Base-by-base conservation (phyloP, 2,113 vertebrate genomes). In the Herpailurus yagouaroundi region DNA sequence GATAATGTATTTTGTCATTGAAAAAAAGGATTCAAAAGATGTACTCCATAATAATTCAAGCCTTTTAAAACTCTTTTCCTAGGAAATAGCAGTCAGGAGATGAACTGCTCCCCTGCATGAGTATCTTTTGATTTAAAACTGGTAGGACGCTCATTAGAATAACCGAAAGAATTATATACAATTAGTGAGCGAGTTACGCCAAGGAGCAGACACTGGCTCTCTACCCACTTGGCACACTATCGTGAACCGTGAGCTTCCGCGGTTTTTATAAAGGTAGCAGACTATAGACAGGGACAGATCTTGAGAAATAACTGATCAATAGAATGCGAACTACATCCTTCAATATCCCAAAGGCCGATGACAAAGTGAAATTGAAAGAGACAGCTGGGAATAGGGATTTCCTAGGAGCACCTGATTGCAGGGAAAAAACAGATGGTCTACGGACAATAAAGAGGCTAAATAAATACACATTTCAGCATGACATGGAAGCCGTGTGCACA, bases 101-200 rank as follows among this genome's bases (percentile, higher is more conserved):
- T 4, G n/a, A 88, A 41, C 41, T 73, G 33, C 16, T 76, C 52
- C 63, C 85, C 31, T 48, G 66, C 33, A 81, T 52, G 66, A 92
- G 19, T 52, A 63, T 57, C 69, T 71, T 83, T 81, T 87, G 74
- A 80, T 82, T 92, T 76, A 92, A 94, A 95, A 76, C 5, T 3
- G 19, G 45, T 50, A 76, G 76, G 92, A 90, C 21, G 74, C 21
- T 93, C 77, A 76, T 89, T 95, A 87, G 83, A 92, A 90, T 91
- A 79, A 69, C 0, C 27, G 90, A 89, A 89, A 92, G 41, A 83
- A 87, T 36, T 11, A 66, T 3, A 82, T 10, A 91, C 45, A 92
- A 80, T 96, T 80, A 95, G 63, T 18, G 63, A 74, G 80, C 48
- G 84, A 21, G n/a, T n/a, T 36, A 33, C 19, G 45, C 57, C 52